Evolutionary conservation across 92 coral and sea anemone genomes (phyloP).

Genomic region (Porites lobata): DNA sequence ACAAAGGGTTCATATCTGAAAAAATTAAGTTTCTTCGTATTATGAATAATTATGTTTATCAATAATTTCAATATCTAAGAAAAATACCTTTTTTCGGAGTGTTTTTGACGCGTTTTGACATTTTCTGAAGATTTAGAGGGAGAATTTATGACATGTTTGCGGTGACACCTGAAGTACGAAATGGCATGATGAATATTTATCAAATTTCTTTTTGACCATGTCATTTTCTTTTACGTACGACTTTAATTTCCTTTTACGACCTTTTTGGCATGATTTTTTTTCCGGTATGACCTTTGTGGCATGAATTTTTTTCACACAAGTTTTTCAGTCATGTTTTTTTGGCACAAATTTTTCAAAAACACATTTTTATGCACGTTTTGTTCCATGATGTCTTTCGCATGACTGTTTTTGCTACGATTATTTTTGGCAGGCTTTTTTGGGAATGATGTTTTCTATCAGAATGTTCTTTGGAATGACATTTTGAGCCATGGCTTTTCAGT

Average conservation of each 20-base stretch:
- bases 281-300: too few relatives aligned
- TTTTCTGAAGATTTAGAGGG: not conserved
- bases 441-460: too few relatives aligned
- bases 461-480: too few relatives aligned
- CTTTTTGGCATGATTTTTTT: not conserved
- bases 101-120: conserved; percentile 14
- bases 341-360: not conserved
- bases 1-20: conserved; percentile 8
- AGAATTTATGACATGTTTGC: not conserved
- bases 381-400: too few relatives aligned
- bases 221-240: not conserved
- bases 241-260: not conserved
- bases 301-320: too few relatives aligned
- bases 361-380: too few relatives aligned
- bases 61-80: conserved; percentile 2
- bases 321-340: too few relatives aligned
- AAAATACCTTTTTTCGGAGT: not conserved
- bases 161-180: not conserved
- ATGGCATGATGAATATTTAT: not conserved
- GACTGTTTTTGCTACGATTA: too few relatives aligned
- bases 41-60: conserved; percentile 22
- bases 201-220: not conserved
- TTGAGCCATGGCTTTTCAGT: too few relatives aligned
- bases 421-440: too few relatives aligned
- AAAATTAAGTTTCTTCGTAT: conserved; percentile 4